Evolutionary conservation across 2,113 vertebrate species (phyloP), one percentile per base, ranked within the genome.

Genomic region (Setophaga coronata): DNA sequence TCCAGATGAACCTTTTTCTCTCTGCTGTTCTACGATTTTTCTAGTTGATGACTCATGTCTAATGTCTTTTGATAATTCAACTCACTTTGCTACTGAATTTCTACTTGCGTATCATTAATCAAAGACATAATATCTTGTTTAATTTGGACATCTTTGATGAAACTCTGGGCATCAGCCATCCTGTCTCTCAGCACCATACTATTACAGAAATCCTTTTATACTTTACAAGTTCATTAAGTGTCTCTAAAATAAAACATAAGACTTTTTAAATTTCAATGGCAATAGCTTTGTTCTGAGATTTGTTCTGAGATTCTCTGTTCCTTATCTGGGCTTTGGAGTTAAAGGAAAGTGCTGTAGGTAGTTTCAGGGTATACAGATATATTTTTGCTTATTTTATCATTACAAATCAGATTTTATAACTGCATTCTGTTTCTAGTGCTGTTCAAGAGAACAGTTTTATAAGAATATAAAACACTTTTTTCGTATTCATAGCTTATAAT

Each of bases 391-490:
- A 25, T 66, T 88, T 85, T 83, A 29, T 34, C 10, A 4, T 70
- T 90, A 34, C 25, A 90, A 65, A 62, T 70, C 19, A 25, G 53
- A 12, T 90, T 97, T 87, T 83, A 36, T 74, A 86, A 80, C 47
- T 73, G 34, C 79, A 77, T 23, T 73, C 50, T 73, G 12, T 66
- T 95, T 85, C 56, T 78, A 81, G 64, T 56, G 17, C 38, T 80
- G 21, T 73, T 81, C 57, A 69, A 58, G 62, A 82, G 73, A 94
- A 64, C 38, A 67, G 64, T 64, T 95, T 90, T 90, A 71, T 74
- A 94, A 83, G 47, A 93, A 57, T 78, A 77, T 89, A 92, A 88
- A 96, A 15, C 53, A 67, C n/a, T 74, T 80, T 58, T 76, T 73
- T 73, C 71, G 60, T 83, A 60, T 90, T 94, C 57, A 47, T 81